phyloP scores from a whole-genome alignment of 1,140 invertebrate species.

The Diuraphis noxia region DNA sequence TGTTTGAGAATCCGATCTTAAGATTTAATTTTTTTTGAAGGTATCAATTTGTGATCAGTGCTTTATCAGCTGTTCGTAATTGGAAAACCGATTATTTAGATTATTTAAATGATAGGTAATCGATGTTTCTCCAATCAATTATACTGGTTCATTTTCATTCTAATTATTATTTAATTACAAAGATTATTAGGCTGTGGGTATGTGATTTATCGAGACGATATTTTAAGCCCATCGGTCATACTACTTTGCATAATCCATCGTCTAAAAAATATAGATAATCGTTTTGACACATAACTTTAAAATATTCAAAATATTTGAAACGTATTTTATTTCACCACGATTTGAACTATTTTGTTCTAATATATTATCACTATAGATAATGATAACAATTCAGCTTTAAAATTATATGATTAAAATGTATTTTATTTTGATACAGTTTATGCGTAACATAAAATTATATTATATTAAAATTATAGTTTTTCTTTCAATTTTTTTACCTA shows the following conservation, averaged over 20 bases:
- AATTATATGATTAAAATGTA: too few relatives aligned
- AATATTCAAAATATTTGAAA: background rate
- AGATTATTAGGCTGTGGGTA: slow-evolving; percentile 7
- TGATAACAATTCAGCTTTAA: too few relatives aligned
- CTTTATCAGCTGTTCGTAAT: background rate
- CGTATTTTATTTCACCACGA: background rate
- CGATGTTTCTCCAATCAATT: background rate
- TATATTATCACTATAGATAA: background rate
- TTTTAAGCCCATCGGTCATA: background rate
- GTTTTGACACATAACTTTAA: background rate
- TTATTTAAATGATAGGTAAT: slow-evolving; percentile 11
- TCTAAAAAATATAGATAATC: background rate
- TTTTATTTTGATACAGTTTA: too few relatives aligned
- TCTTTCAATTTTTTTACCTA: too few relatives aligned
- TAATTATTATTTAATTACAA: slow-evolving; percentile 12
- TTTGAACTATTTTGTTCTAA: background rate
- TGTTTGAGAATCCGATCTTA: background rate
- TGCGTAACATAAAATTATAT: too few relatives aligned
- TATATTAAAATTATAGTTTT: too few relatives aligned
- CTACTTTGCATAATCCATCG: background rate
- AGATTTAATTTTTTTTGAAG: background rate
- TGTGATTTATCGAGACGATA: background rate
- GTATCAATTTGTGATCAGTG: background rate
- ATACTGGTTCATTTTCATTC: background rate
- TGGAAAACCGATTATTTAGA: background rate